Evolutionary conservation across 2,113 vertebrate genomes (phyloP), one percentile per base, ranked within the genome.

Genomic region (Ceratotherium simum): DNA sequence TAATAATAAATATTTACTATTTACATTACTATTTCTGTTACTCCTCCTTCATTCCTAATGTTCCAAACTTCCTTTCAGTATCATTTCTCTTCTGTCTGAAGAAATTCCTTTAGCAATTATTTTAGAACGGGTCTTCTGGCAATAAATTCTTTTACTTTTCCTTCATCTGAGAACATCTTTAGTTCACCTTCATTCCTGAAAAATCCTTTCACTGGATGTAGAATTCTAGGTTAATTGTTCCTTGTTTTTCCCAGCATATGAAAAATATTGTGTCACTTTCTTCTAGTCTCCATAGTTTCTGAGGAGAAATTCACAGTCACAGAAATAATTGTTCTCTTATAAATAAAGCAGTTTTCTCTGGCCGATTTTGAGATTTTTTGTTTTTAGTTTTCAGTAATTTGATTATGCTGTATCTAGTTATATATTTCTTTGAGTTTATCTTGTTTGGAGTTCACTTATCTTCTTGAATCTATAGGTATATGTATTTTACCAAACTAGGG

Each of bases 391-490:
- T 42, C n/a, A 75, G 36, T 72, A 51, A 36, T 87, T 81, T 86
- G 29, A 81, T 67, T 51, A 81, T 93, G 36, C 11, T 84, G 48
- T 64, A 2, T 54, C 14, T 88, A 54, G 20, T 56, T 89, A 60
- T 92, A 36, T 51, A 62, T 56, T 81, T 93, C 54, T 60, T 87
- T 81, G 54, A 13, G 13, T 95, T 95, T 91, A 91, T 86, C 54
- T 93, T 91, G 62, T 75, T 73, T 81, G 42, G 33, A 62, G 17
- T 51, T 84, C 18, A 91, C 54, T 92, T 20, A 65, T 90, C 36
- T 65, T 95, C 78, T 94, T 91, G 31, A 96, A 95, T 86, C 56
- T 80, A 60, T 79, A 88, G 54, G 42, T 67, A 79, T 81, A 78
- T 65, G 5, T 29, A 82, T 87, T 90, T 92, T 93, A 78, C 2